phyloP scores from a whole-genome alignment of 2,888 invertebrate species.

The Deroplatys truncata region DNA sequence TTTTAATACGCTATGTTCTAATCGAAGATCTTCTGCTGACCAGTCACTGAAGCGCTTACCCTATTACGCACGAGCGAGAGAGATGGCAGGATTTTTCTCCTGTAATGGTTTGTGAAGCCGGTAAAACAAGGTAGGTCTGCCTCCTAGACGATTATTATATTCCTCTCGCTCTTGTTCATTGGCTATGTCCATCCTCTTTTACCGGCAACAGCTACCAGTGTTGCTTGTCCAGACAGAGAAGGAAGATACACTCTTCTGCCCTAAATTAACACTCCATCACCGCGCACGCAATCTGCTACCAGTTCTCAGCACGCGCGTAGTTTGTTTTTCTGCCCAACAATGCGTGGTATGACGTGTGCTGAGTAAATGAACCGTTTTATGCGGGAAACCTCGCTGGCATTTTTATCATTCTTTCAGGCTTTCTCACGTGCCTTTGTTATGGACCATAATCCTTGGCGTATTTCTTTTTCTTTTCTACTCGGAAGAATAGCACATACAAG shows the following conservation, averaged over 20 bases:
- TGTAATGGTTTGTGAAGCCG: neutral
- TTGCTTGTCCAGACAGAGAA: neutral
- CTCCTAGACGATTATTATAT: neutral
- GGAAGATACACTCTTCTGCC: neutral
- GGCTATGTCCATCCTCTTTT: neutral
- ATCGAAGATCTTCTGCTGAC: neutral
- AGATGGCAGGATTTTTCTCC: neutral
- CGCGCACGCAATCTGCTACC: neutral
- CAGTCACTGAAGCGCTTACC: neutral
- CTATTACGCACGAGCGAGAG: neutral
- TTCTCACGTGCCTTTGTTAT: too few species aligned
- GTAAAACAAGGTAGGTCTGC: neutral
- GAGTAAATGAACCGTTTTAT: too few species aligned
- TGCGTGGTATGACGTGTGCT: neutral
- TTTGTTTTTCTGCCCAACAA: neutral
- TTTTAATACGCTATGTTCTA: too few species aligned
- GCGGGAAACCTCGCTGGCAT: too few species aligned
- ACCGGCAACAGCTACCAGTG: neutral
- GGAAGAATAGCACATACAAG: too few species aligned
- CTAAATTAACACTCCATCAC: slow-evolving; percentile 14
- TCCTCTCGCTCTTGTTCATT: neutral
- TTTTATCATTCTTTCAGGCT: too few species aligned
- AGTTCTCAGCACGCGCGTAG: neutral
- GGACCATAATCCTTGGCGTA: too few species aligned
- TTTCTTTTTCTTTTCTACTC: too few species aligned